These are phyloP conservation scores for Ploceus nigricollis DNA, from an alignment of 2,113 vertebrate genomes.

Conservation along the genomic window DNA sequence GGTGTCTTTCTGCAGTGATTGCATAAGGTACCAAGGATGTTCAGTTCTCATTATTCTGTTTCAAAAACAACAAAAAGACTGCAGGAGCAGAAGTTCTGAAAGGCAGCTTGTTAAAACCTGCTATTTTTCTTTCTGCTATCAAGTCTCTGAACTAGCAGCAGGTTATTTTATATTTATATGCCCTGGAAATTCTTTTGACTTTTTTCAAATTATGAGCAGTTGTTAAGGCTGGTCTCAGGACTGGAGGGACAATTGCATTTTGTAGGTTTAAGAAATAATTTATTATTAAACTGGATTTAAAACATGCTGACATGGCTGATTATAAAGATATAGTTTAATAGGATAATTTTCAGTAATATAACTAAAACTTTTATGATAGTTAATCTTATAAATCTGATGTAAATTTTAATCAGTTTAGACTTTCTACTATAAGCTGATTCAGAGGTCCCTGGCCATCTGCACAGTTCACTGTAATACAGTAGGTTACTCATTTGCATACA, in stretches of 20 bases:
- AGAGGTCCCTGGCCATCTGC: neutral
- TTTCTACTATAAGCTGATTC: neutral
- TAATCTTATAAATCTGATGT: neutral
- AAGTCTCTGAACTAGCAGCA: neutral
- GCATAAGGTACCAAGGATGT: neutral
- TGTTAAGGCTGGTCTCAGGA: neutral
- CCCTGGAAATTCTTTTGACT: neutral
- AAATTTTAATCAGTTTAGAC: conserved; percentile 13
- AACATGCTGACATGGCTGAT: neutral
- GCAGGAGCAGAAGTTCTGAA: neutral
- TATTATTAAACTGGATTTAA: neutral
- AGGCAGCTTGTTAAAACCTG: neutral
- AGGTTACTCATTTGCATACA: neutral
- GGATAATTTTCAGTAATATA: neutral
- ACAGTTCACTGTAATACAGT: neutral
- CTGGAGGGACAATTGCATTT: neutral
- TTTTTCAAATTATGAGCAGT: neutral
- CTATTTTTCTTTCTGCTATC: neutral
- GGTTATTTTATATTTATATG: neutral
- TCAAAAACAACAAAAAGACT: neutral
- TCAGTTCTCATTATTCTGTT: neutral
- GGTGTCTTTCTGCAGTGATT: neutral
- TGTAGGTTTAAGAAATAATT: neutral
- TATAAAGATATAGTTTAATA: neutral
- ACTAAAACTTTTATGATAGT: neutral